Percentiles rank a stretch among this genome's conserved stretches.
phyloP scores from a whole-genome alignment of 1,140 invertebrate species.

The Drosophila willistoni region DNA sequence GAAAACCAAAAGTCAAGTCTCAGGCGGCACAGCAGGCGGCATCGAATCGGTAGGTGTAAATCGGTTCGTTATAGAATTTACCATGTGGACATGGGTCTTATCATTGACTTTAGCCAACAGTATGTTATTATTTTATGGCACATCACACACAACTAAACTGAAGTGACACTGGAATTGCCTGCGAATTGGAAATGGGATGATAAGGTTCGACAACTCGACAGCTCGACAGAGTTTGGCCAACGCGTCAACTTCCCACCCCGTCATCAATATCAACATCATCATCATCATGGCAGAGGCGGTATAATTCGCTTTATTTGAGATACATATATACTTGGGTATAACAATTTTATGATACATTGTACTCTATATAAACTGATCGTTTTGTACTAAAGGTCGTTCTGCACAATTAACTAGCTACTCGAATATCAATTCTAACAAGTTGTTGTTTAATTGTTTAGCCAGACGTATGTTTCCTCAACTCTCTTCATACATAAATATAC shows the following conservation, averaged over 20 bases:
- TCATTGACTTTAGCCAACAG: constrained; percentile 17
- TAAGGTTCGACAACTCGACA: background rate
- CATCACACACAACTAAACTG: constrained; percentile 20
- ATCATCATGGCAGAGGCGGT: background rate
- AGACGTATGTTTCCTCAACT: background rate
- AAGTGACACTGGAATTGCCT: constrained; percentile 7
- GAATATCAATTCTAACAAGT: constrained; percentile 42
- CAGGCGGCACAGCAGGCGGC: background rate
- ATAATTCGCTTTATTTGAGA: constrained; percentile 13
- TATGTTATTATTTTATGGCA: constrained; percentile 13
- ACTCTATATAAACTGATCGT: constrained; percentile 1
- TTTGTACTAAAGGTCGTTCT: constrained; percentile 44
- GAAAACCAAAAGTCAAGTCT: background rate
- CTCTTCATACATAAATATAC: background rate
- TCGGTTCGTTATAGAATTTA: background rate
- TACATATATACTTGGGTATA: constrained; percentile 1
- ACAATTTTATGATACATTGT: background rate
- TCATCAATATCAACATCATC: background rate
- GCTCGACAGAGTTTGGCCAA: too few relatives aligned
- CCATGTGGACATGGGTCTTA: constrained; percentile 4
- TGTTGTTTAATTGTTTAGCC: background rate
- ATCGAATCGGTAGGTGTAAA: too few relatives aligned
- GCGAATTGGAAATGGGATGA: constrained; percentile 12
- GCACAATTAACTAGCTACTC: constrained; percentile 35
- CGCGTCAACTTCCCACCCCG: background rate